A percentile compares a stretch with the other conserved stretches of the same genome.
Evolutionary conservation across 2,797 vertebrate species (phyloP).

Genomic region (Melanogrammus aeglefinus): DNA sequence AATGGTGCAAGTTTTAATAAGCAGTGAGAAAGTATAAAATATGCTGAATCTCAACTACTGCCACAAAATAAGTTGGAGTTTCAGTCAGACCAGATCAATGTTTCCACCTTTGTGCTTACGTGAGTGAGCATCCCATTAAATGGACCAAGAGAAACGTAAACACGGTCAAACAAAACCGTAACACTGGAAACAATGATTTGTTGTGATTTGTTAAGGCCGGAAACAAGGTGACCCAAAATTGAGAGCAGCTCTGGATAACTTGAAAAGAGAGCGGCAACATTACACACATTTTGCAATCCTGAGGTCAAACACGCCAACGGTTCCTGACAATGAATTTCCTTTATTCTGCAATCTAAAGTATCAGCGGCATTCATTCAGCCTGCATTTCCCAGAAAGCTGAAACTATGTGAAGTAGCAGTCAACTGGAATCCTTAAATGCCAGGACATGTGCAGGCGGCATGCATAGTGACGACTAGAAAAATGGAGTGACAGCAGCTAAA

Average conservation of each 20-base stretch:
- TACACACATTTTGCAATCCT: neutral
- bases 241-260: neutral
- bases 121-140: neutral
- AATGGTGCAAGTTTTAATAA: constrained; percentile 3
- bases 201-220: neutral
- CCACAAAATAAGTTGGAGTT: neutral
- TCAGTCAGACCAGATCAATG: neutral
- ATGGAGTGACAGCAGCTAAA: constrained; percentile 25
- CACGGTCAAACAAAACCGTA: neutral
- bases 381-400: constrained; percentile 1
- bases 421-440: neutral
- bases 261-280: neutral
- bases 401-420: neutral
- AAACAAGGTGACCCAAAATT: neutral
- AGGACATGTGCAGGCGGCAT: constrained; percentile 11
- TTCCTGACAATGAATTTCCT: neutral
- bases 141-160: neutral
- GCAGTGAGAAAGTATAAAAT: neutral
- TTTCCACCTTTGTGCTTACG: neutral
- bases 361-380: neutral
- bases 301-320: neutral
- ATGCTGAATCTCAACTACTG: neutral
- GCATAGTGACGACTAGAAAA: constrained; percentile 16
- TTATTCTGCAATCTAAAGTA: neutral
- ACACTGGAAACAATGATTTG: neutral